Percentiles rank a stretch among this genome's conserved stretches.
These are phyloP conservation scores for Hydrozoanthus tunicans DNA, from an alignment of 64 coral and sea anemone genomes.

Conservation along the genomic window DNA sequence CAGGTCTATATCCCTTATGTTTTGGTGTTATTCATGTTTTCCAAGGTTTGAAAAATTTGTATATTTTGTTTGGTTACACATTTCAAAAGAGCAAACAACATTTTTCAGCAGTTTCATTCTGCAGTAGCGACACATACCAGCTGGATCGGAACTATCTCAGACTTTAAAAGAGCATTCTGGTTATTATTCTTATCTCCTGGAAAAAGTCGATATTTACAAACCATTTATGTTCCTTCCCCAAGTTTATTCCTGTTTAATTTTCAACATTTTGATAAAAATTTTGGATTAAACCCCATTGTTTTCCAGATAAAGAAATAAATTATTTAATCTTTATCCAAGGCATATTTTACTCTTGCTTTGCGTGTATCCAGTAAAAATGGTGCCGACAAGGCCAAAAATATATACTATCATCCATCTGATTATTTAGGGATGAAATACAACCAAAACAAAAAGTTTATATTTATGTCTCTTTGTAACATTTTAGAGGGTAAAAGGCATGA, in stretches of 20 bases:
- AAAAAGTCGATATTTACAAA: neutral
- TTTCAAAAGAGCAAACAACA: conserved; percentile 4
- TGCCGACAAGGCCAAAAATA: neutral
- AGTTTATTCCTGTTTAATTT: no score
- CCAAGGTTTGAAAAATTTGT: neutral
- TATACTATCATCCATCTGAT: neutral
- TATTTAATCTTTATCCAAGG: neutral
- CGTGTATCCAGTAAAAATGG: neutral
- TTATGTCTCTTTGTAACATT: neutral
- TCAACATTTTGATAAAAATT: no score
- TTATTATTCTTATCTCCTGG: neutral
- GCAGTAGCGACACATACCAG: neutral
- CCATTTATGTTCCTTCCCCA: neutral
- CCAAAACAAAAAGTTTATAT: conserved; percentile 14
- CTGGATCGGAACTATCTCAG: neutral
- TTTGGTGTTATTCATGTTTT: neutral
- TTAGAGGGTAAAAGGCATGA: conserved; percentile 15
- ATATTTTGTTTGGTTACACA: conserved; percentile 9
- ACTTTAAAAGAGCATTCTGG: neutral
- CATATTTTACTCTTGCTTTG: neutral
- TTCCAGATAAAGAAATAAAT: neutral
- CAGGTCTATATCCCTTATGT: neutral
- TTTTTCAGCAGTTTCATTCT: neutral
- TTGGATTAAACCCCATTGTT: neutral
- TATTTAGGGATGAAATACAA: neutral